Percentiles rank a stretch among this genome's conserved stretches.
phyloP scores from a whole-genome alignment of 2,888 invertebrate species.

The Argynnis bischoffii region DNA sequence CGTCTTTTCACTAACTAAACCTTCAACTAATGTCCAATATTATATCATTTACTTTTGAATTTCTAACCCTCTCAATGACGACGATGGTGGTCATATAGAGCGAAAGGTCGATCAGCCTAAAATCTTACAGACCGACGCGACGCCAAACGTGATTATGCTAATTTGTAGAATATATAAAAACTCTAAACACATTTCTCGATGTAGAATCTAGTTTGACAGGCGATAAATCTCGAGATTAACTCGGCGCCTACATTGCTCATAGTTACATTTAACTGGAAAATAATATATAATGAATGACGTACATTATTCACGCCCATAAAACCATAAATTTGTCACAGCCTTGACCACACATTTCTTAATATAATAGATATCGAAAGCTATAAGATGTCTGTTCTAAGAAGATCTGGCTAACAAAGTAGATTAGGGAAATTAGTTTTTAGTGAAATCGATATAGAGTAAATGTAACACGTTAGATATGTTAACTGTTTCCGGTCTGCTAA shows the following conservation, averaged over 20 bases:
- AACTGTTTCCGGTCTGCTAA: slow-evolving; percentile 8
- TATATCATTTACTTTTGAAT: background rate
- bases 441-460: slow-evolving; percentile 9
- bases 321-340: slow-evolving; percentile 40
- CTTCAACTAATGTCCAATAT: too few species aligned
- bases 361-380: slow-evolving; percentile 2
- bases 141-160: slow-evolving; percentile 33
- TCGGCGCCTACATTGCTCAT: slow-evolving; percentile 41
- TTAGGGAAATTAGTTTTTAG: slow-evolving; percentile 8
- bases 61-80: background rate
- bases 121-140: slow-evolving; percentile 17
- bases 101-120: background rate
- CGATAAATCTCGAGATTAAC: slow-evolving; percentile 41
- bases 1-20: too few species aligned
- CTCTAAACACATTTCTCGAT: slow-evolving; percentile 21
- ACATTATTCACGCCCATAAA: slow-evolving; percentile 41
- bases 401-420: slow-evolving; percentile 1
- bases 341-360: slow-evolving; percentile 23
- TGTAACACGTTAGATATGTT: slow-evolving; percentile 7
- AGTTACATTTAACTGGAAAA: slow-evolving; percentile 42
- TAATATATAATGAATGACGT: slow-evolving; percentile 43
- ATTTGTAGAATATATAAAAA: slow-evolving; percentile 31
- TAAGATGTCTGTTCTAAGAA: slow-evolving; percentile 3
- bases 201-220: slow-evolving; percentile 36
- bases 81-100: slow-evolving; percentile 1